Evolutionary conservation across 2,797 vertebrate genomes (phyloP).

Genomic region (Limnodromus scolopaceus): DNA sequence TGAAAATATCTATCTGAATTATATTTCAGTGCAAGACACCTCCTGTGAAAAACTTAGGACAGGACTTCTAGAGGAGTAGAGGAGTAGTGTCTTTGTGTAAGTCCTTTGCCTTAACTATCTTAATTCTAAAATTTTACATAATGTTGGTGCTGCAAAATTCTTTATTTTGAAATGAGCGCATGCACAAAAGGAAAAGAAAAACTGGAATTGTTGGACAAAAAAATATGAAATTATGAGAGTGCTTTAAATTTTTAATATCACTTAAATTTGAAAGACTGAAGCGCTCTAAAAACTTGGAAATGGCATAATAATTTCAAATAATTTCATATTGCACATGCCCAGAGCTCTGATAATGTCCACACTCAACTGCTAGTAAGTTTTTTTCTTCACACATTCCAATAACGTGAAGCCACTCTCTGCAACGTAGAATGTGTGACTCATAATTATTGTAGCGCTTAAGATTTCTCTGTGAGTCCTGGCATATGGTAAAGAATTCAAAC

Average conservation of each 20-base stretch:
- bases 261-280: slow-evolving; percentile 55
- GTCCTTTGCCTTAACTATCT: not conserved
- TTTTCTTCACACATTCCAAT: slow-evolving; percentile 7
- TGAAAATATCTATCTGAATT: not conserved
- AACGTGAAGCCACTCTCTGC: not conserved
- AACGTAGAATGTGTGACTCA: not conserved
- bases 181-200: not conserved
- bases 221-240: slow-evolving; percentile 10
- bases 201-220: not conserved
- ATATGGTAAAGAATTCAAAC: slow-evolving; percentile 16
- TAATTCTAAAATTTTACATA: slow-evolving; percentile 25
- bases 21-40: not conserved
- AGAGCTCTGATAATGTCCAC: slow-evolving; percentile 13
- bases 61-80: not conserved
- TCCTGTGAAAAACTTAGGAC: not conserved
- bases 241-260: slow-evolving; percentile 54
- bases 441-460: slow-evolving; percentile 7
- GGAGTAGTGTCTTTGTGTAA: not conserved
- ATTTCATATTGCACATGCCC: not conserved
- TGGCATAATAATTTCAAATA: slow-evolving; percentile 54
- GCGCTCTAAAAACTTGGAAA: slow-evolving; percentile 49
- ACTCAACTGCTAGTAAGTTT: not conserved
- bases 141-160: slow-evolving; percentile 30
- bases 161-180: slow-evolving; percentile 17
- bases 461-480: not conserved